Conservation (phyloP, 1,140 invertebrate species). For the Zaprionus nigranus region DNA sequence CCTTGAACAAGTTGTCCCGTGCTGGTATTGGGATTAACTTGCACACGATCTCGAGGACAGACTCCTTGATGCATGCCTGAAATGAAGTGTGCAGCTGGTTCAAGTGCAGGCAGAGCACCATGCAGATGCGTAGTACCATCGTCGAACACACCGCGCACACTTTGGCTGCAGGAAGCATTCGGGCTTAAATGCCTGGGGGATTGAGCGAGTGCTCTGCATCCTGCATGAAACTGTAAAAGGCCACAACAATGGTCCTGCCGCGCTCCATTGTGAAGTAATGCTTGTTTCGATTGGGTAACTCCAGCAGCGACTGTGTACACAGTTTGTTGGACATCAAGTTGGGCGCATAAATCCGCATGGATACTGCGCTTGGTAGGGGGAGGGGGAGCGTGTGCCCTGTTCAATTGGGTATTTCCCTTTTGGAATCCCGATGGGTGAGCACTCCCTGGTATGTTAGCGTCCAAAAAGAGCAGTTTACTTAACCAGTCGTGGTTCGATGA, state of each 20-base stretch:
- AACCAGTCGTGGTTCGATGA: not conserved
- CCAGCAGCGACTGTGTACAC: not conserved
- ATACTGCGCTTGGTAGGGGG: not conserved
- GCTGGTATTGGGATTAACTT: not conserved
- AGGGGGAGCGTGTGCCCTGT: not conserved
- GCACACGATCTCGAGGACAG: not conserved
- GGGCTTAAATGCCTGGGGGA: not conserved
- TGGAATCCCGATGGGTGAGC: not conserved
- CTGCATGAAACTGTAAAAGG: not conserved
- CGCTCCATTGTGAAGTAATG: slow-evolving; percentile 1
- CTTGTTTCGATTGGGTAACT: slow-evolving; percentile 6
- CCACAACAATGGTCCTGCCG: not conserved
- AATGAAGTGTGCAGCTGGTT: not conserved
- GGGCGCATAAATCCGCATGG: not conserved
- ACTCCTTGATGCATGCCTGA: not conserved
- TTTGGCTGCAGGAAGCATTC: slow-evolving; percentile 1
- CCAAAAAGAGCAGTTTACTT: not conserved
- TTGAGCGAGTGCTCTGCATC: not conserved
- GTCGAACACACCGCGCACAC: not conserved
- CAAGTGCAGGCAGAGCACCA: too few relatives aligned
- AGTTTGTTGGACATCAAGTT: slow-evolving; percentile 1
- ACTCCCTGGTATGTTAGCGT: not conserved
- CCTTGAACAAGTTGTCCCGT: not conserved
- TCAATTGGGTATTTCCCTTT: not conserved
- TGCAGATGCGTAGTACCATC: too few relatives aligned